These are phyloP conservation scores for Lepidurus couesii DNA, from an alignment of 1,140 invertebrate genomes.

Conservation along the genomic window DNA sequence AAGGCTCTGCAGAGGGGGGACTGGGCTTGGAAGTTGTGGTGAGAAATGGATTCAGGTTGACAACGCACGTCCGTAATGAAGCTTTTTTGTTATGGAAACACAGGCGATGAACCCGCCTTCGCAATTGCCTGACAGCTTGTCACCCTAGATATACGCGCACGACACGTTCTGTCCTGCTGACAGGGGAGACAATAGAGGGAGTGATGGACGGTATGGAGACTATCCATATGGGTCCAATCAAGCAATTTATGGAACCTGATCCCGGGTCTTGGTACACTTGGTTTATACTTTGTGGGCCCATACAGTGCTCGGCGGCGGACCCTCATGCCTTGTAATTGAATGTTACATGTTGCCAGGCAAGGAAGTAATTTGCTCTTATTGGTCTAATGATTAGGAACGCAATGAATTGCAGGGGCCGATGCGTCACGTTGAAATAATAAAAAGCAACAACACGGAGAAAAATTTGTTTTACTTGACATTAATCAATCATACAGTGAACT, in stretches of 20 bases:
- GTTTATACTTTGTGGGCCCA: neutral
- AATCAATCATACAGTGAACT: too few species aligned
- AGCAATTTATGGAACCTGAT: slow-evolving; percentile 15
- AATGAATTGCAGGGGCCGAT: too few species aligned
- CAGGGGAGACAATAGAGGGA: neutral
- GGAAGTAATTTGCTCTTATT: too few species aligned
- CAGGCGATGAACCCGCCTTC: neutral
- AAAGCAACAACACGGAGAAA: too few species aligned
- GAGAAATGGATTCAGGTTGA: neutral
- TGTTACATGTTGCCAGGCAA: too few species aligned
- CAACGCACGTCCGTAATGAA: slow-evolving; percentile 1
- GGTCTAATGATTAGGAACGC: too few species aligned
- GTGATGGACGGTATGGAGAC: neutral
- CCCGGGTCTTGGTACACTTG: neutral
- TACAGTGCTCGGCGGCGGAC: neutral
- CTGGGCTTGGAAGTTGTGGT: neutral
- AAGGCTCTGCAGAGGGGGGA: neutral
- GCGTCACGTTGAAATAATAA: too few species aligned
- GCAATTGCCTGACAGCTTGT: slow-evolving; percentile 18
- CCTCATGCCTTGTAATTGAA: too few species aligned
- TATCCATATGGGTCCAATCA: neutral
- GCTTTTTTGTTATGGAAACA: slow-evolving; percentile 20
- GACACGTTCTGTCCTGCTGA: neutral
- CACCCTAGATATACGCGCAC: neutral
- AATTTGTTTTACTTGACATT: too few species aligned